phyloP scores from a whole-genome alignment of 2,888 invertebrate genomes.

The Drosophila vallismaia region DNA sequence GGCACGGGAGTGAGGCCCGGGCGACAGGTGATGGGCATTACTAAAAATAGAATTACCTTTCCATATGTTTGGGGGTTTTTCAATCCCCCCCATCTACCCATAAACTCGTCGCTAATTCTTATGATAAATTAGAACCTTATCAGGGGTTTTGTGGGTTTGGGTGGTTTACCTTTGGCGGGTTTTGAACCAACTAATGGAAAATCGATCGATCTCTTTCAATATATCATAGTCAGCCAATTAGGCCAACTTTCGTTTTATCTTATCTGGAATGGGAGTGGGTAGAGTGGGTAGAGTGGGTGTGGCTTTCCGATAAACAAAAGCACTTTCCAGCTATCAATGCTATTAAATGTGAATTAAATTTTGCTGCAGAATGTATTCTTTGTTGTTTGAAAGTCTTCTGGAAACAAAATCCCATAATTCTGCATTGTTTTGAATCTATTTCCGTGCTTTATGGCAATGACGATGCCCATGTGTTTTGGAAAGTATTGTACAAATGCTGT shows the following conservation, averaged over 20 bases:
- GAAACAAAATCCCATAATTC: background rate
- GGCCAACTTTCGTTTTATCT: constrained; percentile 14
- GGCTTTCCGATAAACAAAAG: background rate
- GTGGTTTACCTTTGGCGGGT: background rate
- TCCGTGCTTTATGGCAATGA: background rate
- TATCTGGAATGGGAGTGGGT: constrained; percentile 1
- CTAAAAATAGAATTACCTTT: constrained; percentile 34
- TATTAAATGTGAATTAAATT: background rate
- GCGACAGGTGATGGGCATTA: constrained; percentile 41
- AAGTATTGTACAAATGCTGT: too few species aligned
- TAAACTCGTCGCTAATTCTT: background rate
- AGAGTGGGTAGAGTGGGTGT: background rate
- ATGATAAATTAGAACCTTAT: constrained; percentile 20
- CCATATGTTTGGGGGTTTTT: constrained; percentile 20
- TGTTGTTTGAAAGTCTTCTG: too few species aligned
- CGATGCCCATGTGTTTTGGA: background rate
- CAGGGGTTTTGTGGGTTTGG: background rate
- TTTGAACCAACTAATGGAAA: background rate
- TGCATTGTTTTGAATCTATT: background rate
- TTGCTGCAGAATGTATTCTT: too few species aligned
- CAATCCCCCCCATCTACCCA: background rate
- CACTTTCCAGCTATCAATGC: background rate
- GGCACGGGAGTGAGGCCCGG: background rate
- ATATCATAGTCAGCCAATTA: constrained; percentile 16
- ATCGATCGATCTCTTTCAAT: constrained; percentile 15